Base-by-base conservation (phyloP, 2,113 vertebrate genomes). In the Cyphomyrus discorhynchus region DNA sequence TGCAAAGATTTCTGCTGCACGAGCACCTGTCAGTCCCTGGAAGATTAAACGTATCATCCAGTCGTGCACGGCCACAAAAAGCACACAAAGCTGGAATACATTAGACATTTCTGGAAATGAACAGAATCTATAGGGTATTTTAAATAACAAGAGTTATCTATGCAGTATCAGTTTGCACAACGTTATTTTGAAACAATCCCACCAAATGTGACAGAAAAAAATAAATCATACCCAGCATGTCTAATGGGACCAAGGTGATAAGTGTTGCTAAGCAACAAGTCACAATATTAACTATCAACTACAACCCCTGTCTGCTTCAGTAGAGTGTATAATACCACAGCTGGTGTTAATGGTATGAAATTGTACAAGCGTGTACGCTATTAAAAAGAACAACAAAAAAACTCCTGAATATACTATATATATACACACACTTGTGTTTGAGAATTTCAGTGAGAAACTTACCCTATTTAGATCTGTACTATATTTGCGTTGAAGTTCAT, bases 1-100 rank as follows among this genome's bases (percentile, higher is more conserved):
- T 84, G 96, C 96, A 93, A 99, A 94, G 91, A 97, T 97, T 94
- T 99, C 98, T 4, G 96, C 97, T 84, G 97, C 97, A 91, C 97
- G 97, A 0, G 95, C 91, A 19, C 53, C 52, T 1, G 95, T 94
- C 92, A 96, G 90, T 91, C 96, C 96, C 96, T 96, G 90, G 31
- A 4, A 31, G 21, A 35, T 46, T 10, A 24, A 17, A 17, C 27
- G 27, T 10, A 42, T 46, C 80, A 84, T 45, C 80, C 80, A 45
- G 42, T 10, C 46, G 2, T 83, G 39, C 15, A 45, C 15, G 0
- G 42, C 80, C 42, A 45, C 15, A 42, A 83, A 46, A 24, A 39
- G 27, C 27, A 35, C 70, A 74, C 6, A 74, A 35, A 35, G 27
- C 13, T 74, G 70, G 70, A 35, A 5, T 35, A 77, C 31, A 83